Conservation (phyloP, 2,888 invertebrate genomes). For the Drosophila crucigera region DNA sequence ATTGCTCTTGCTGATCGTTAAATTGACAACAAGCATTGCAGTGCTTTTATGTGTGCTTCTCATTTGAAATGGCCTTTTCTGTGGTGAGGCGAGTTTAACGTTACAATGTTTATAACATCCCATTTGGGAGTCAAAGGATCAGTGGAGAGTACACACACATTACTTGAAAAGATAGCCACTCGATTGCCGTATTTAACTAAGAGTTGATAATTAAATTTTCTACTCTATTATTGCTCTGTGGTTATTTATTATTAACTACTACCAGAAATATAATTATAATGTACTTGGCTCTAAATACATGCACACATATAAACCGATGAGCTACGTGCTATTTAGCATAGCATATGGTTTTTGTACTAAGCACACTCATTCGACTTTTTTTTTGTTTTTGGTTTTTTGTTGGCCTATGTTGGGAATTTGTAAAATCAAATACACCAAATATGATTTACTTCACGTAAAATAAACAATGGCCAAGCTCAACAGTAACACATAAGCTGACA, state of each 20-base stretch:
- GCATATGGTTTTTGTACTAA: constrained; percentile 21
- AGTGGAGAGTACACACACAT: neutral
- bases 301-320: neutral
- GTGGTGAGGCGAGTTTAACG: neutral
- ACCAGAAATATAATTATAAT: neutral
- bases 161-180: neutral
- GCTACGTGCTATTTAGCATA: neutral
- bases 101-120: constrained; percentile 11
- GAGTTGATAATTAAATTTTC: neutral
- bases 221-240: neutral
- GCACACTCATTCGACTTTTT: constrained; percentile 15
- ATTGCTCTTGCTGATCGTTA: constrained; percentile 42
- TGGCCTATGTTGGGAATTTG: constrained; percentile 21
- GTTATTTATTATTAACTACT: neutral
- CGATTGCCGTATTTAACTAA: neutral
- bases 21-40: constrained; percentile 38
- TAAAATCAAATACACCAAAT: constrained; percentile 64
- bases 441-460: constrained; percentile 78
- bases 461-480: constrained; percentile 67
- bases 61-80: constrained; percentile 25
- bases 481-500: constrained; percentile 45
- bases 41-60: constrained; percentile 29
- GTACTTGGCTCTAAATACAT: neutral
- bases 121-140: constrained; percentile 17
- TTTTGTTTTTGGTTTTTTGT: neutral